Percentiles rank a stretch among this genome's conserved stretches.
phyloP scores from a whole-genome alignment of 2,797 vertebrate species.

The Buphagus erythrorhynchus region DNA sequence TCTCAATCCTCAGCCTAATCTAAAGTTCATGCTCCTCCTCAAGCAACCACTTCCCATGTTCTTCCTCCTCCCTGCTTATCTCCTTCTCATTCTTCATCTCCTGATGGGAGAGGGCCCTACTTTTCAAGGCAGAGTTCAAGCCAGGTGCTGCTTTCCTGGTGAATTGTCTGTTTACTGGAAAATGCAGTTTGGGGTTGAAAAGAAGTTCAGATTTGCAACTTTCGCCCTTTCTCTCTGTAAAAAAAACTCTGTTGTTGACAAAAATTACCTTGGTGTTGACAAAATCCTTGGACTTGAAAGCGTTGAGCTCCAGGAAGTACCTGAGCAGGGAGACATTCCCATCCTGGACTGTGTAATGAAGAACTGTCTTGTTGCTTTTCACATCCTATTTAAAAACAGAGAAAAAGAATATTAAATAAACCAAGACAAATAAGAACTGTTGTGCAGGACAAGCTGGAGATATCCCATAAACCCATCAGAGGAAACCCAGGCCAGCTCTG shows the following conservation, averaged over 20 bases:
- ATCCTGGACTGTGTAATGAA: conserved; percentile 44
- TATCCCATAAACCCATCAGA: rapidly evolving
- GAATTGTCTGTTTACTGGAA: background rate
- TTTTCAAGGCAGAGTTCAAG: background rate
- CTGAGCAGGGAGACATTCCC: conserved; percentile 43
- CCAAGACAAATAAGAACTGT: rapidly evolving
- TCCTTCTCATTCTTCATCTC: background rate
- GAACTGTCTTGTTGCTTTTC: conserved; percentile 63
- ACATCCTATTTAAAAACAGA: conserved; percentile 35
- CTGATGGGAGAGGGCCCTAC: background rate
- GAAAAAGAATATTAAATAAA: no score
- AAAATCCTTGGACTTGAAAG: conserved; percentile 39
- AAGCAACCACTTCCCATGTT: background rate
- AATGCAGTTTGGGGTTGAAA: background rate
- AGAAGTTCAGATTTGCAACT: background rate
- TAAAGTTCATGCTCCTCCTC: background rate
- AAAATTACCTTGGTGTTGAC: conserved; percentile 42
- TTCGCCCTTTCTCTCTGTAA: background rate
- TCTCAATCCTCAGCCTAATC: background rate
- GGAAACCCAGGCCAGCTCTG: background rate
- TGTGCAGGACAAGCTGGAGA: background rate
- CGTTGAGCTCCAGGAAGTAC: conserved; percentile 49
- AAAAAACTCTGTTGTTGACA: background rate
- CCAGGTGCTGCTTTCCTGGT: background rate
- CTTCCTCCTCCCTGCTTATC: background rate